phyloP scores from a whole-genome alignment of 2,888 invertebrate species.

The Mythimna loreyi region DNA sequence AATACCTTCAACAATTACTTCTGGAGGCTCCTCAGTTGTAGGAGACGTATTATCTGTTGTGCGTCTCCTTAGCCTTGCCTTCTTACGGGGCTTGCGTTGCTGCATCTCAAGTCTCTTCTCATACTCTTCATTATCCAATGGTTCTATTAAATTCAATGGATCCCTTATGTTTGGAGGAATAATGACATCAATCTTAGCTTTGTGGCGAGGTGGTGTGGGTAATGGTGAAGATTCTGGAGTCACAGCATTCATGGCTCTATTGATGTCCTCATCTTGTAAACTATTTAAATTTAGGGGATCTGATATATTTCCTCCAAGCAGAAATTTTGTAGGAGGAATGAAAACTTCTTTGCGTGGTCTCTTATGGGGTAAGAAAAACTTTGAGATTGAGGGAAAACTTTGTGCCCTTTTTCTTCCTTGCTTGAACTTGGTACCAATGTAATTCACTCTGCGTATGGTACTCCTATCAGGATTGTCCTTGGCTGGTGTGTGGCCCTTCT shows the following conservation, averaged over 20 bases:
- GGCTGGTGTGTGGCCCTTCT: constrained; percentile 82
- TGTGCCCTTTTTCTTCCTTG: constrained; percentile 92
- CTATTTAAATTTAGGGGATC: constrained; percentile 98
- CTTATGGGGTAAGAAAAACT: constrained; percentile 94
- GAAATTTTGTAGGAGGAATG: constrained; percentile 97
- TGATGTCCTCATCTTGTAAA: constrained; percentile 95
- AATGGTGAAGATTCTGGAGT: constrained; percentile 98
- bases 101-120: constrained; percentile 94
- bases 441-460: constrained; percentile 82
- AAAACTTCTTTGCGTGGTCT: constrained; percentile 94
- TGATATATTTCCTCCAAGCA: constrained; percentile 98
- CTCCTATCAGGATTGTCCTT: constrained; percentile 85
- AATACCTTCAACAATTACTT: constrained; percentile 76
- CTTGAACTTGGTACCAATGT: constrained; percentile 86
- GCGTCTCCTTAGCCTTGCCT: constrained; percentile 91
- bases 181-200: constrained; percentile 96
- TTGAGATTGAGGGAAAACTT: constrained; percentile 93
- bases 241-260: constrained; percentile 95
- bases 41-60: constrained; percentile 86
- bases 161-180: constrained; percentile 98
- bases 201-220: constrained; percentile 95
- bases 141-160: constrained; percentile 96
- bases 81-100: constrained; percentile 92
- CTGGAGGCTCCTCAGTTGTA: constrained; percentile 70
- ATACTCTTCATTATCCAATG: constrained; percentile 95